Base-by-base conservation (phyloP, 2,888 invertebrate species). In the Calliphora vomitoria region DNA sequence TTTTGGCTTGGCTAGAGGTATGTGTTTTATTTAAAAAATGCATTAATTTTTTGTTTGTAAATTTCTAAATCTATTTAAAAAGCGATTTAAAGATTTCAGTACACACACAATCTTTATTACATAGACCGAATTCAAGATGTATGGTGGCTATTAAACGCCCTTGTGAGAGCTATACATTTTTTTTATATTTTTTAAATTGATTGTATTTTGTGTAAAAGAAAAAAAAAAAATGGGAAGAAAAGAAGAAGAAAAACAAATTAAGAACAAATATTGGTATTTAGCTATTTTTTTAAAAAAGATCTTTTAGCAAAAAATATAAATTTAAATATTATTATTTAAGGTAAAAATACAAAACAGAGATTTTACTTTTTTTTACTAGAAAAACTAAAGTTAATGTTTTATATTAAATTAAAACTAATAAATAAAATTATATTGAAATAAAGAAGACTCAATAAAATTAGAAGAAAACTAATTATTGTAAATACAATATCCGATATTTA, bases 101-200 rank as follows among this genome's bases (percentile, higher is more conserved):
- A 92, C 92, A 92, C 92, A 92, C 92, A 92, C 92, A 92, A 91
- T 92, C 92, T 89, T 92, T 92, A 90, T 92, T 93, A 91, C 93
- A 93, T 90, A 92, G 92, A 92, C 93, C 93, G 90, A 93, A 93
- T 92, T 93, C 93, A 90, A 93, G 93, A 90, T 92, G 92, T 88
- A 93, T 93, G 89, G 93, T 93, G 89, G 93, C 93, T 89, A 92
- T 91, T 91, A 92, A 91, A 89, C 92, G 92, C 90, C 93, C 93
- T 90, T 93, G 92, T 88, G 91, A 92, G 89, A 91, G 91, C 93
- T 93, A 92, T 89, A 90, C 53, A 55, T 69, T 82, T 82, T 66
- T 79, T 31, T 79, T 55, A 25, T 25, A 4, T 69, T 78, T 60
- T 64, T 64, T 15, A 55, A 25, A 53, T 66, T 41, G 64, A 44